Conservation (phyloP, 2,797 vertebrate species). For the Lagodon rhomboides region DNA sequence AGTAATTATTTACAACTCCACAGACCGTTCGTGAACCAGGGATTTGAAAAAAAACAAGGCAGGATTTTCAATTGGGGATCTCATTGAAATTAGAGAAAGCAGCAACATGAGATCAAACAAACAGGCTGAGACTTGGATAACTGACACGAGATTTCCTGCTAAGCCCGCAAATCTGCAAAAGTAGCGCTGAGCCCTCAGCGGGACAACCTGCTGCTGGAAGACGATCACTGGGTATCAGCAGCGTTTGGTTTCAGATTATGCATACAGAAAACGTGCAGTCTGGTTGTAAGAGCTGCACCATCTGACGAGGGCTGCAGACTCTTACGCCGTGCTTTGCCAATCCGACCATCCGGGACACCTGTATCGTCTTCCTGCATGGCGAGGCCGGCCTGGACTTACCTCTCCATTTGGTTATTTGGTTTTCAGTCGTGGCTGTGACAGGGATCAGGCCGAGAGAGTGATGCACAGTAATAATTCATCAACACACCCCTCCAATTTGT, state of each 20-base stretch:
- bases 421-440: background rate
- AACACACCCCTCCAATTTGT: background rate
- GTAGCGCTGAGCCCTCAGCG: conserved; percentile 40
- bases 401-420: conserved; percentile 3
- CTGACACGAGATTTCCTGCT: conserved; percentile 47
- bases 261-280: conserved; percentile 24
- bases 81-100: conserved; percentile 38
- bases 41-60: conserved; percentile 36
- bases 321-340: background rate
- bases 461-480: background rate
- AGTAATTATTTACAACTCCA: conserved; percentile 4
- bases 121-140: conserved; percentile 38
- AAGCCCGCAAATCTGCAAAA: conserved; percentile 60
- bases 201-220: conserved; percentile 40
- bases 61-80: conserved; percentile 31
- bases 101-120: conserved; percentile 53
- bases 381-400: background rate
- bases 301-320: conserved; percentile 17
- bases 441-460: background rate
- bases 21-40: conserved; percentile 14
- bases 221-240: conserved; percentile 45
- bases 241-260: conserved; percentile 51
- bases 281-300: conserved; percentile 6
- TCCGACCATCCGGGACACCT: conserved; percentile 5
- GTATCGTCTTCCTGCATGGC: background rate